These are phyloP conservation scores for Pontoporia blainvillei DNA, from an alignment of 2,113 vertebrate genomes.

Conservation along the genomic window DNA sequence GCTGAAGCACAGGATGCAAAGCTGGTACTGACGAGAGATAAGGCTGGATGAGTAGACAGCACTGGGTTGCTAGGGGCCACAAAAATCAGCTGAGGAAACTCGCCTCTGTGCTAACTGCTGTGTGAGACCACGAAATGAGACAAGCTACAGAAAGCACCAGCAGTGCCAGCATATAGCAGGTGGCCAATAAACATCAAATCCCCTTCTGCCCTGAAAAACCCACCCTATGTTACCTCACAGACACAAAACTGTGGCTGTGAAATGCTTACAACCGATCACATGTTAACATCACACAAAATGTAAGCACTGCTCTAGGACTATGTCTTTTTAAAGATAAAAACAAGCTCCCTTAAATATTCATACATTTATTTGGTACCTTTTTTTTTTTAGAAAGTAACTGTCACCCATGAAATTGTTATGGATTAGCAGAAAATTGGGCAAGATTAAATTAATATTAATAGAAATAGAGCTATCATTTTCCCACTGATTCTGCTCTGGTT, in stretches of 20 bases:
- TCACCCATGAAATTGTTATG: neutral
- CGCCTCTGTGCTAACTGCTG: neutral
- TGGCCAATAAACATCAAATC: neutral
- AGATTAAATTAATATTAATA: constrained; percentile 1
- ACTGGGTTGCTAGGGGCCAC: neutral
- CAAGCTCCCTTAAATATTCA: neutral
- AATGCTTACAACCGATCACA: neutral
- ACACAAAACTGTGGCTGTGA: neutral
- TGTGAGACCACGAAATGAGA: neutral
- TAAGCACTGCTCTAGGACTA: neutral
- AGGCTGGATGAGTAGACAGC: neutral
- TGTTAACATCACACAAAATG: neutral
- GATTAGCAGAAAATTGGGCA: neutral
- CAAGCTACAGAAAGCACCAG: neutral
- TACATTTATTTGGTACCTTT: neutral
- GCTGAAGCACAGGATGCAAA: neutral
- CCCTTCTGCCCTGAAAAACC: neutral
- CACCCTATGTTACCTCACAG: neutral
- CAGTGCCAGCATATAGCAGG: neutral
- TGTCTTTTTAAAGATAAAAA: neutral
- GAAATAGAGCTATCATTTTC: neutral
- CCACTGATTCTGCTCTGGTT: neutral
- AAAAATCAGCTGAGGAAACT: neutral
- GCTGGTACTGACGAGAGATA: neutral
- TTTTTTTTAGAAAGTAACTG: neutral